Evolutionary conservation across 2,113 vertebrate species (phyloP), one percentile per base, ranked within the genome.

Genomic region (Cyanoramphus novaezelandiae): DNA sequence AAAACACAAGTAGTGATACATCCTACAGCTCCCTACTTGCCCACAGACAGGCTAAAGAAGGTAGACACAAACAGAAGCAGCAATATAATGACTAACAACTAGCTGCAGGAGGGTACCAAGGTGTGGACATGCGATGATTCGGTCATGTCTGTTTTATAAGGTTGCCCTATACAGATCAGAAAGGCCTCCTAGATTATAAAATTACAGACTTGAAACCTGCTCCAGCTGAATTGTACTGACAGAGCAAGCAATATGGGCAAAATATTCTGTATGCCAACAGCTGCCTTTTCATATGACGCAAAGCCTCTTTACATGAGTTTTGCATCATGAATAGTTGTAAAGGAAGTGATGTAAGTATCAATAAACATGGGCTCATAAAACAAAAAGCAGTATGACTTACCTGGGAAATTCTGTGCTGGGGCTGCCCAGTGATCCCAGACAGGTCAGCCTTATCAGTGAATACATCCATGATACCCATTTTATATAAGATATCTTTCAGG

Each of bases 391-490:
- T 35, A 46, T 77, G 27, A 91, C 90, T 98, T 96, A 99, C 99
- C 95, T 98, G 93, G 64, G 98, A 98, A 67, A 99, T 88, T 23
- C 53, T 82, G 52, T 99, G 85, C 15, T 96, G 91, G 2, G 4
- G 20, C 0, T 87, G 70, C 39, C 98, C 95, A 9, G 98, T 97
- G 96, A 99, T 98, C 25, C 99, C 98, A 7, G 97, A 98, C 2
- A 99, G 97, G 83, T 99, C 95, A 49, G 99, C 98, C 10, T 17
- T 70, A 3, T 95, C 35, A 68, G 92, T 88, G 95, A 99, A 99
- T 92, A 99, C 94, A 79, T 98, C 97, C 46, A 86, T 87, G 88
- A 99, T 98, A 92, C 99, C 99, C 98, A 99, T 97, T 57, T 95
- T 82, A 17, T 69, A 85, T 92, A 99, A 87, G 46, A 97, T 17